Conservation (phyloP, 2,113 vertebrate genomes). For the Laterallus jamaicensis region DNA sequence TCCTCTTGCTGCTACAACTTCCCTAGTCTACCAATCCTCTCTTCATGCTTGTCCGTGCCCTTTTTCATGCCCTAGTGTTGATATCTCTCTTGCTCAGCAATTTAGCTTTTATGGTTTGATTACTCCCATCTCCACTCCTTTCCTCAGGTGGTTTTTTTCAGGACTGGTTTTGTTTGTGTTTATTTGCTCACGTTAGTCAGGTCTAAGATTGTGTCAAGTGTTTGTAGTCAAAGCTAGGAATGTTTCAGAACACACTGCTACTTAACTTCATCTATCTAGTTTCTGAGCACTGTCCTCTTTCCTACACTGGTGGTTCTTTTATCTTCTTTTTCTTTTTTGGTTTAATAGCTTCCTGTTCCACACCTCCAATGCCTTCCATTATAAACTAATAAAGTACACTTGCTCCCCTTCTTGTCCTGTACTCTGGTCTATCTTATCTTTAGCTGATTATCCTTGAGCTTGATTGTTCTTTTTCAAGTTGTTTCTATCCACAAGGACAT, state of each 20-base stretch:
- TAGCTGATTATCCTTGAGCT: neutral
- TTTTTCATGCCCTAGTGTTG: neutral
- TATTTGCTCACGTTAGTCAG: neutral
- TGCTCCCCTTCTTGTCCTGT: neutral
- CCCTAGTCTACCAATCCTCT: neutral
- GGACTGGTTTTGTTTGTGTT: neutral
- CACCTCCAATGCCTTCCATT: neutral
- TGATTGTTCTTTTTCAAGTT: neutral
- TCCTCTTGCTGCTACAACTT: neutral
- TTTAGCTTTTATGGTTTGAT: neutral
- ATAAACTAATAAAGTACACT: neutral
- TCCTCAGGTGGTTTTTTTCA: neutral
- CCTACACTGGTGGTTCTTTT: neutral
- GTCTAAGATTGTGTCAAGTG: neutral
- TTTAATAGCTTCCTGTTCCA: neutral
- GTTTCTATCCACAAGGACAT: neutral
- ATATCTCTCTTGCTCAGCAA: neutral
- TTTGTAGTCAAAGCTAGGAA: neutral
- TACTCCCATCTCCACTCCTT: neutral
- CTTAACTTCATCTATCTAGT: neutral
- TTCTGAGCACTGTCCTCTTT: neutral
- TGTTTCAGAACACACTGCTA: neutral
- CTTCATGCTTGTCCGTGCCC: neutral
- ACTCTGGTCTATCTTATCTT: neutral
- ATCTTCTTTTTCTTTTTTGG: neutral